These are phyloP conservation scores for Percopsis omiscomaycus DNA, from an alignment of 2,797 vertebrate species.

Conservation along the genomic window DNA sequence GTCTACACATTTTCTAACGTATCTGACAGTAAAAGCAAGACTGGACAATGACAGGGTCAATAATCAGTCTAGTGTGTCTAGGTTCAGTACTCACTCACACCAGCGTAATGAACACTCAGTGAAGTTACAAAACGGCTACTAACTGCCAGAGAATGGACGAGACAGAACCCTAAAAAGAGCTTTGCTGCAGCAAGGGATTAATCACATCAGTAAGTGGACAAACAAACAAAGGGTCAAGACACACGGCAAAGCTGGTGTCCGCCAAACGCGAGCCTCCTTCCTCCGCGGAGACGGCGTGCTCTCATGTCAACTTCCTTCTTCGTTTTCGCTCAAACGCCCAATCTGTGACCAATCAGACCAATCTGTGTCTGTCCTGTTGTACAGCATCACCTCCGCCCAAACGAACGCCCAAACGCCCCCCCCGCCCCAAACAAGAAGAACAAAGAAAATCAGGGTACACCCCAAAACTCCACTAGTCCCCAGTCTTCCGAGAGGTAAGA, in stretches of 20 bases:
- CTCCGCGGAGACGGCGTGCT: constrained; percentile 2
- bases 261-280: not conserved
- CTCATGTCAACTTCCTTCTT: constrained; percentile 8
- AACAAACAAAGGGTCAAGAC: constrained; percentile 10
- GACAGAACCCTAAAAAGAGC: no score
- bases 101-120: no score
- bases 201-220: constrained; percentile 29
- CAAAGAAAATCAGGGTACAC: not conserved
- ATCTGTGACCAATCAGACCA: not conserved
- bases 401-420: not conserved
- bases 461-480: not conserved
- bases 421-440: not conserved
- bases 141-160: no score
- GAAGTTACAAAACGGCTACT: no score
- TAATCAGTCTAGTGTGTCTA: no score
- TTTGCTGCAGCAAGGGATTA: constrained; percentile 9
- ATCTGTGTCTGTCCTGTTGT: constrained; percentile 13
- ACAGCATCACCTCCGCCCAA: constrained; percentile 2
- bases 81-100: no score
- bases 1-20: no score
- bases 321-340: constrained; percentile 3
- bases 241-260: not conserved
- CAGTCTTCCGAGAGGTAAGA: not conserved
- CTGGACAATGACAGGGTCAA: no score
- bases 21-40: no score